A percentile compares a stretch with the other conserved stretches of the same genome.
These are phyloP conservation scores for Carlito syrichta DNA, from an alignment of 2,113 vertebrate species.

Conservation along the genomic window DNA sequence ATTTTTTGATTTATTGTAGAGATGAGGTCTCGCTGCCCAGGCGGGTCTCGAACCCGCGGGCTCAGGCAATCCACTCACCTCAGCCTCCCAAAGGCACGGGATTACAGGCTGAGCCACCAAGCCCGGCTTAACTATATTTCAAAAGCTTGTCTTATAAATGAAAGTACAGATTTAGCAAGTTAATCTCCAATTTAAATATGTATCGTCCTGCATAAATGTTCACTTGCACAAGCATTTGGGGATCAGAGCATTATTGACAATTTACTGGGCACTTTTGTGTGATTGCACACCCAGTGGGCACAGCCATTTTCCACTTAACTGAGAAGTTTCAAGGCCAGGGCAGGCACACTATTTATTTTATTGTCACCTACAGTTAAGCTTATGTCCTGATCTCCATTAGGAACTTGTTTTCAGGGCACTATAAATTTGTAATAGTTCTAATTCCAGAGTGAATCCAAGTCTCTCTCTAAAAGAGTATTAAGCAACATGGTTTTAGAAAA, in stretches of 20 bases:
- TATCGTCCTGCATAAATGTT: background rate
- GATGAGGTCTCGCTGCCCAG: too few species aligned
- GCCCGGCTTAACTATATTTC: slow-evolving; percentile 45
- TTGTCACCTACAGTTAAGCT: background rate
- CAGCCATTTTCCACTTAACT: slow-evolving; percentile 29
- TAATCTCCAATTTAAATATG: slow-evolving; percentile 43
- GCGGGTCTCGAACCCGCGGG: too few species aligned
- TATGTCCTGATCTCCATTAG: background rate
- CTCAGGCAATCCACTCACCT: too few species aligned
- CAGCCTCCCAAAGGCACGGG: too few species aligned
- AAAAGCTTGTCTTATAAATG: slow-evolving; percentile 33
- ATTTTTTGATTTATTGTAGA: too few species aligned
- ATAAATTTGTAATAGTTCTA: background rate
- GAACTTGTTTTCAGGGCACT: background rate
- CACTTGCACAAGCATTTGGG: background rate
- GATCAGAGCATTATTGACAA: background rate
- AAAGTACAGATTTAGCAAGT: slow-evolving; percentile 50
- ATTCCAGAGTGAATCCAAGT: background rate
- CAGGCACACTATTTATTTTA: background rate
- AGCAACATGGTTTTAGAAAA: background rate
- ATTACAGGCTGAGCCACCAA: too few species aligned
- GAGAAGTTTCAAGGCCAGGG: background rate
- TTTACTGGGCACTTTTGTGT: slow-evolving; percentile 15
- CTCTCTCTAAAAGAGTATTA: background rate
- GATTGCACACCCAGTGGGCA: background rate